phyloP scores from a whole-genome alignment of 1,140 invertebrate genomes.

The Druon quercuslanigerum region DNA sequence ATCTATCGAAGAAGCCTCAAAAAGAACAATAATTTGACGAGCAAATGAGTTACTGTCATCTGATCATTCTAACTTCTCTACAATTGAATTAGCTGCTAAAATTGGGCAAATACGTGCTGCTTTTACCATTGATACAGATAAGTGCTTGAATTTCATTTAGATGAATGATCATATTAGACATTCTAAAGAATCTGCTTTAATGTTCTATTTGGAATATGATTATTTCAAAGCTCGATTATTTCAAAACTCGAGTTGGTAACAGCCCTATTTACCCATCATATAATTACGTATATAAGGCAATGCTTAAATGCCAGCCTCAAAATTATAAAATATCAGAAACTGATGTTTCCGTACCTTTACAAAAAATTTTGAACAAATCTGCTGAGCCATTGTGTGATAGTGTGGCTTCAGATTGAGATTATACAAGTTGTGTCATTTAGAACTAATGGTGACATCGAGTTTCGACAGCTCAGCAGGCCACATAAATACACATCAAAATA shows the following conservation, averaged over 20 bases:
- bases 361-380: constrained; percentile 16
- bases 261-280: not conserved
- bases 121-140: not conserved
- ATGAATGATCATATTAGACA: not conserved
- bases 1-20: no score
- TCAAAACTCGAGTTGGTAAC: not conserved
- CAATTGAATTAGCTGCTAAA: not conserved
- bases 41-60: no score
- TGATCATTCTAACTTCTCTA: not conserved
- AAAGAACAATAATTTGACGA: no score
- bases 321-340: not conserved
- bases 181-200: constrained; percentile 14
- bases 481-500: constrained; percentile 23
- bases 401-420: constrained; percentile 25
- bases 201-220: constrained; percentile 25
- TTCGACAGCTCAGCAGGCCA: constrained; percentile 31
- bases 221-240: not conserved
- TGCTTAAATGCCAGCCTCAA: constrained; percentile 6
- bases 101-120: not conserved
- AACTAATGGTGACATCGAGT: not conserved
- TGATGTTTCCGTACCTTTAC: not conserved
- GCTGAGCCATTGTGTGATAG: constrained; percentile 29
- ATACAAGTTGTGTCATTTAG: not conserved
- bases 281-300: not conserved
- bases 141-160: not conserved